phyloP scores from a whole-genome alignment of 2,888 invertebrate species.

The Leucoma salicis region DNA sequence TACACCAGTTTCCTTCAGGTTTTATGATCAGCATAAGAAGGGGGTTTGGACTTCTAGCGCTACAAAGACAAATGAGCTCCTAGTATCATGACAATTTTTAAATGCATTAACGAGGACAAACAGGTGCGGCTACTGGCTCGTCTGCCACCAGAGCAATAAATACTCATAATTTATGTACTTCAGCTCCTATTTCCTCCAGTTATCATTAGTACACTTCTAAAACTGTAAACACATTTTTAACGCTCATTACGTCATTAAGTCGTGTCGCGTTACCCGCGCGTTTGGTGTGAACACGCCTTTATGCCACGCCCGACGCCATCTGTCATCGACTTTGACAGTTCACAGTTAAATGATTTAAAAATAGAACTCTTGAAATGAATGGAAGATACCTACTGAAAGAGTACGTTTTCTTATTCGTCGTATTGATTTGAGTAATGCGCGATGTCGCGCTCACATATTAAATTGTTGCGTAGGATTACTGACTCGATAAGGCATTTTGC shows the following conservation, averaged over 20 bases:
- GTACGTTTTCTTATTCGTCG: slow-evolving; percentile 8
- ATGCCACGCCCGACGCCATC: slow-evolving; percentile 60
- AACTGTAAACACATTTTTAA: slow-evolving; percentile 16
- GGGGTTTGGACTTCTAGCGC: no score
- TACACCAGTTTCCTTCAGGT: no score
- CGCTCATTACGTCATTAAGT: slow-evolving; percentile 11
- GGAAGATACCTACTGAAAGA: slow-evolving; percentile 9
- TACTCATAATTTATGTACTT: not conserved
- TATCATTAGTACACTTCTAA: slow-evolving; percentile 8
- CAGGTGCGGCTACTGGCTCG: not conserved
- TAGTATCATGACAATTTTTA: no score
- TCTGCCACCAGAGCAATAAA: not conserved
- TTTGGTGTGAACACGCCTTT: slow-evolving; percentile 18
- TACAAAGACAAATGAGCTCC: no score
- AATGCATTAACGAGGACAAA: no score
- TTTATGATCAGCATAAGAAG: no score
- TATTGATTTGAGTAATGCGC: slow-evolving; percentile 2
- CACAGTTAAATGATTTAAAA: slow-evolving; percentile 70
- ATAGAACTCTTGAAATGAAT: slow-evolving; percentile 46
- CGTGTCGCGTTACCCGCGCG: slow-evolving; percentile 9
- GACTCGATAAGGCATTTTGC: no score
- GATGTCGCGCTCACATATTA: not conserved
- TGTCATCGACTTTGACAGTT: slow-evolving; percentile 77
- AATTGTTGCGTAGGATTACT: no score
- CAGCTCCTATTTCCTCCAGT: not conserved